phyloP scores from a whole-genome alignment of 2,113 vertebrate species.

The Sinocyclocheilus anophthalmus region DNA sequence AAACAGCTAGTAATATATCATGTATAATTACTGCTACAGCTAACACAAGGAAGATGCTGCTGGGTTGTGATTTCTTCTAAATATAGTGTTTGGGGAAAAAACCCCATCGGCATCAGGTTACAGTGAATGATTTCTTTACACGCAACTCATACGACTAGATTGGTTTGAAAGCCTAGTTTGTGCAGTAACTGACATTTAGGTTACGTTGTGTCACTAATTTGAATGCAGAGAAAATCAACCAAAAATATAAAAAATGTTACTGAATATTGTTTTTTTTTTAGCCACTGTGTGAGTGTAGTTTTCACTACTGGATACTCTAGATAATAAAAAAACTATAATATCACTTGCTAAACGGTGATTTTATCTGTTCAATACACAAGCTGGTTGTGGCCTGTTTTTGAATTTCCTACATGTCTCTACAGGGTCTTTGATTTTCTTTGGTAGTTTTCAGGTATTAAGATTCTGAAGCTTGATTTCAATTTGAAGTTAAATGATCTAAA shows the following conservation, averaged over 20 bases:
- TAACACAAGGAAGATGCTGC: no score
- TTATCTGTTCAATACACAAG: not conserved
- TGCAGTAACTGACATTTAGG: not conserved
- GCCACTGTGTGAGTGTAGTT: not conserved
- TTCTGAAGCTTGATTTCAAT: not conserved
- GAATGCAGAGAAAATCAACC: not conserved
- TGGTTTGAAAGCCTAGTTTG: not conserved
- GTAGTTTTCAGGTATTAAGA: not conserved
- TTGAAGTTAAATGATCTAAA: not conserved
- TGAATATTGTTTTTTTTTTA: no score
- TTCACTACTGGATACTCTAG: no score
- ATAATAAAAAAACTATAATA: no score
- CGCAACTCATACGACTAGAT: not conserved
- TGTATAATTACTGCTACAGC: not conserved
- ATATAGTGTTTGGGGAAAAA: no score
- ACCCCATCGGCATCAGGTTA: no score
- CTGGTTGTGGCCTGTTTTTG: not conserved
- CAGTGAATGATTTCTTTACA: not conserved
- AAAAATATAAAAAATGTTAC: not conserved
- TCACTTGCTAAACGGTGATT: not conserved
- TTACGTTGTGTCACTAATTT: not conserved
- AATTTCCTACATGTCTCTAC: slow-evolving; percentile 5
- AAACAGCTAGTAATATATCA: not conserved
- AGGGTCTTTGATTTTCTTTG: not conserved
- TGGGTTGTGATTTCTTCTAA: no score